Percentiles rank a stretch among this genome's conserved stretches.
phyloP scores from a whole-genome alignment of 2,797 vertebrate genomes.

The Urophycis tenuis region DNA sequence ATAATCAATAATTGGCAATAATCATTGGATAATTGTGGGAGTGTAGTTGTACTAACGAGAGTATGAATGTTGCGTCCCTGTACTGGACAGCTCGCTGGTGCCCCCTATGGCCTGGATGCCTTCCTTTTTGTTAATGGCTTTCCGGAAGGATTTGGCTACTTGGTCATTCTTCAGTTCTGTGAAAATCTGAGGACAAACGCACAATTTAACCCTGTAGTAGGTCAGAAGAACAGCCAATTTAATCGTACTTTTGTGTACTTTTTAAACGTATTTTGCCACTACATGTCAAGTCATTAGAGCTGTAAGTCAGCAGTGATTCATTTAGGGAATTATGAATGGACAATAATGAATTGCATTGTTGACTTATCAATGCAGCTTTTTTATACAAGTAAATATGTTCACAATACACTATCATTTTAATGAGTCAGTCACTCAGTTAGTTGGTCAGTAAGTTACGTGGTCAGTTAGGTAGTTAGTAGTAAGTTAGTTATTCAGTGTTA shows the following conservation, averaged over 20 bases:
- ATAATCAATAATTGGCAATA: not conserved
- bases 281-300: not conserved
- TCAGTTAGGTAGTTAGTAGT: not conserved
- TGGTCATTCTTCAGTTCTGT: slow-evolving; percentile 83
- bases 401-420: not conserved
- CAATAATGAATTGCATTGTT: not conserved
- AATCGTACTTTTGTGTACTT: too few relatives aligned
- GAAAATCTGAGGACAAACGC: slow-evolving; percentile 76
- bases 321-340: not conserved
- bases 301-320: not conserved
- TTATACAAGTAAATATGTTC: not conserved
- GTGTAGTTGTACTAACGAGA: slow-evolving; percentile 72
- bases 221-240: not conserved
- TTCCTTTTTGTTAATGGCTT: slow-evolving; percentile 90
- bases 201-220: not conserved
- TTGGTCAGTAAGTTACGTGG: not conserved
- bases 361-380: not conserved
- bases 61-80: slow-evolving; percentile 92
- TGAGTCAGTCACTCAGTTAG: not conserved
- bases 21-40: not conserved
- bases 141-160: slow-evolving; percentile 81
- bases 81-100: slow-evolving; percentile 87
- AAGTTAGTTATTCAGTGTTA: slow-evolving; percentile 43
- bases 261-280: not conserved
- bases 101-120: slow-evolving; percentile 91